These are phyloP conservation scores for Leucoma salicis DNA, from an alignment of 2,888 invertebrate species.

Conservation along the genomic window DNA sequence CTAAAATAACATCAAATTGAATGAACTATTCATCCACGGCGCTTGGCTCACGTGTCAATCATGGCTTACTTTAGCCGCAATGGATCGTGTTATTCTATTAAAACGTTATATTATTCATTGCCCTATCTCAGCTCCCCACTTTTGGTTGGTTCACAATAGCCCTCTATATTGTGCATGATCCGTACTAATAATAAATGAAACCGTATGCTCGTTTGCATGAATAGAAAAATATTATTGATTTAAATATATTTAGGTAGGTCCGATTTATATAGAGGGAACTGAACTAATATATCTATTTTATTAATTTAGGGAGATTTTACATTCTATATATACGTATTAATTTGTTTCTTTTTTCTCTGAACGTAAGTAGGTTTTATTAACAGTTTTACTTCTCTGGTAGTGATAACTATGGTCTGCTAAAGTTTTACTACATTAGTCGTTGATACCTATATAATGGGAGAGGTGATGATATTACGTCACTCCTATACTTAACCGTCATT, in stretches of 20 bases:
- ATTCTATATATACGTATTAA: no score
- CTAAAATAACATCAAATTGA: constrained; percentile 45
- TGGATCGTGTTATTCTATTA: constrained; percentile 74
- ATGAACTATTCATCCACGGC: constrained; percentile 56
- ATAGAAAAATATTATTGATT: constrained; percentile 14
- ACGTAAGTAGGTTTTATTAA: no score
- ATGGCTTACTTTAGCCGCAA: constrained; percentile 61
- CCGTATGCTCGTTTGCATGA: constrained; percentile 29
- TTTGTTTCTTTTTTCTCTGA: no score
- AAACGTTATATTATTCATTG: constrained; percentile 74
- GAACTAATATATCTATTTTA: no score
- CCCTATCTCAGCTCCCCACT: constrained; percentile 62
- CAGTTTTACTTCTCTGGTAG: no score
- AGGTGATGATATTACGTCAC: no score
- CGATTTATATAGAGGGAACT: not conserved
- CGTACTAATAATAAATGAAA: constrained; percentile 46
- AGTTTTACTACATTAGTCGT: no score
- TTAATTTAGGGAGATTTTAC: no score
- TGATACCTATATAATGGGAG: no score
- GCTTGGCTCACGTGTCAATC: constrained; percentile 78
- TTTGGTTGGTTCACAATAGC: constrained; percentile 55
- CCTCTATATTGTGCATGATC: constrained; percentile 51
- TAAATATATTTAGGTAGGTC: constrained; percentile 4
- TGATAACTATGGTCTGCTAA: no score
- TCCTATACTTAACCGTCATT: no score